These are phyloP conservation scores for Naso thynnoides DNA, from an alignment of 2,797 vertebrate genomes.

Conservation along the genomic window DNA sequence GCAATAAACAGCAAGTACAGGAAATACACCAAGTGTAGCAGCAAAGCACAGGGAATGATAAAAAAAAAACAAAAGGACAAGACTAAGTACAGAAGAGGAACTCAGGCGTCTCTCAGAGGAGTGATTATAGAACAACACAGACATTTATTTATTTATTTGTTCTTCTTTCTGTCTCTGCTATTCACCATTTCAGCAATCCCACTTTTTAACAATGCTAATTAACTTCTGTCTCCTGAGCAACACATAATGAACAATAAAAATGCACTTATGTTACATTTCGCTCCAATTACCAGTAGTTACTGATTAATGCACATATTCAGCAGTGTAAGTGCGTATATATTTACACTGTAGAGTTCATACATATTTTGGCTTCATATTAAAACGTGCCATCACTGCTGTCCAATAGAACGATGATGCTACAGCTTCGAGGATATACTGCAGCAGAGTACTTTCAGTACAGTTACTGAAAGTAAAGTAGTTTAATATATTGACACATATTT, in stretches of 20 bases:
- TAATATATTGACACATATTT: too few relatives aligned
- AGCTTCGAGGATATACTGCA: neutral
- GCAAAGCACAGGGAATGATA: slow-evolving; percentile 25
- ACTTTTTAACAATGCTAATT: slow-evolving; percentile 18
- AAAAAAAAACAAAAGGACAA: slow-evolving; percentile 19
- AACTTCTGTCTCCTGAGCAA: slow-evolving; percentile 1
- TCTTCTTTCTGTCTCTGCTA: neutral
- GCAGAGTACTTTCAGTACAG: neutral
- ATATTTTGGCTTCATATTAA: too few relatives aligned
- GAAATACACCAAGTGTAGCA: slow-evolving; percentile 11
- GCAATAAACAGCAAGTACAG: slow-evolving; percentile 16
- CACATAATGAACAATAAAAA: slow-evolving; percentile 1
- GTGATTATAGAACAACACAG: slow-evolving; percentile 13
- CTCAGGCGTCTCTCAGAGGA: slow-evolving; percentile 32
- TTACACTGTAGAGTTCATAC: neutral
- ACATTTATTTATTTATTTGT: neutral
- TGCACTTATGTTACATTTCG: slow-evolving; percentile 5
- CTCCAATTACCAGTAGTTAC: neutral
- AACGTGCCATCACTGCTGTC: neutral
- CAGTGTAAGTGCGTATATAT: too few relatives aligned
- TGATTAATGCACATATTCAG: neutral
- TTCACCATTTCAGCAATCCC: neutral
- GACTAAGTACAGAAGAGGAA: slow-evolving; percentile 28
- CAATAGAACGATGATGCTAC: too few relatives aligned
- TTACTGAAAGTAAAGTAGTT: too few relatives aligned